A percentile compares a stretch with the other conserved stretches of the same genome.
phyloP scores from a whole-genome alignment of 2,888 invertebrate genomes.

The Conus canariensis region DNA sequence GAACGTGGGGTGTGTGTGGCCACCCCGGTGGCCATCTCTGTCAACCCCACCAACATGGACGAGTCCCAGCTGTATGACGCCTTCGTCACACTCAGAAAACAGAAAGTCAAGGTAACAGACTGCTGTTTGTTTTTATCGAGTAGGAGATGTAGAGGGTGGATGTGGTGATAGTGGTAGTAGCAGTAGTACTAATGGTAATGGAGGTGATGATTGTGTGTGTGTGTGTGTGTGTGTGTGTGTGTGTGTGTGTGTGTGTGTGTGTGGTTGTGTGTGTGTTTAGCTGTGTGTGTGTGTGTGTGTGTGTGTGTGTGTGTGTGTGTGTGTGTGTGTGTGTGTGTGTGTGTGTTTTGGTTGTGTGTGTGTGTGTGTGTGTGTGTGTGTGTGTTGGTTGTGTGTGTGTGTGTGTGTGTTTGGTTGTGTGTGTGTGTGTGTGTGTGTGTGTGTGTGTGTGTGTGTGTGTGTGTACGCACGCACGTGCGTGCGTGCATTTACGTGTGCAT shows the following conservation, averaged over 20 bases:
- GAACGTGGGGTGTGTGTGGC: slow-evolving; percentile 67
- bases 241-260: slow-evolving; percentile 26
- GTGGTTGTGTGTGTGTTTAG: not conserved
- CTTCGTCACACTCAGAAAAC: slow-evolving; percentile 42
- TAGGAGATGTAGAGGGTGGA: slow-evolving; percentile 23
- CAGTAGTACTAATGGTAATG: too few relatives aligned
- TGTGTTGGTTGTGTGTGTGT: not conserved
- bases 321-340: slow-evolving; percentile 31
- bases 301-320: not conserved
- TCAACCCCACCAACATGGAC: slow-evolving; percentile 49
- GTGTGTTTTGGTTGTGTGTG: not conserved
- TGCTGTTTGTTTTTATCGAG: too few relatives aligned
- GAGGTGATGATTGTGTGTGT: not conserved
- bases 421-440: slow-evolving; percentile 32
- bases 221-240: slow-evolving; percentile 20
- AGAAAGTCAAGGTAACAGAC: slow-evolving; percentile 29
- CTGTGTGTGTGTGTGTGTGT: slow-evolving; percentile 22
- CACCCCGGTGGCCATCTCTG: slow-evolving; percentile 58
- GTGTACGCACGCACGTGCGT: not conserved
- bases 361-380: slow-evolving; percentile 25
- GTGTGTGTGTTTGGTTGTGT: not conserved
- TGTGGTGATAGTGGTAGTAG: too few relatives aligned
- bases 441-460: not conserved
- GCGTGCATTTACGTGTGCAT: not conserved
- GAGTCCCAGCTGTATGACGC: slow-evolving; percentile 50